Conservation (phyloP, 2,888 invertebrate species). For the Camponotus fellah region DNA sequence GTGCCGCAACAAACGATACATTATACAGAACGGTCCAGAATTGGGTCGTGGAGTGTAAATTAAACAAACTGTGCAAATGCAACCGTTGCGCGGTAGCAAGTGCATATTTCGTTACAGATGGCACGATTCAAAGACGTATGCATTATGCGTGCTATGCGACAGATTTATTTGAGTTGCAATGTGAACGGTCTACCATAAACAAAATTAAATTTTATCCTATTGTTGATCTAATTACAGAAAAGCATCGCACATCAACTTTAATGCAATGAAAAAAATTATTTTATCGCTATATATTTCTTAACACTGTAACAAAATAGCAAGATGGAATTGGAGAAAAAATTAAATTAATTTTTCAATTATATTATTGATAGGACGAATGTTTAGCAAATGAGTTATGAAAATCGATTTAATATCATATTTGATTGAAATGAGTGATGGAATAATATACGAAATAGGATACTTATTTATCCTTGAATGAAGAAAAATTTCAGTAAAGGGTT, state of each 20-base stretch:
- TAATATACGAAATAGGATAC: neutral
- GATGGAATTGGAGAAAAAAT: neutral
- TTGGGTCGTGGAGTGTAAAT: conserved; percentile 56
- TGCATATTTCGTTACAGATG: conserved; percentile 51
- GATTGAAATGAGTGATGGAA: neutral
- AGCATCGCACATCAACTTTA: neutral
- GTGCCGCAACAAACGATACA: conserved; percentile 55
- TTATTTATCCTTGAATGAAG: neutral
- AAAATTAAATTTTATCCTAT: conserved; percentile 20
- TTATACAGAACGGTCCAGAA: conserved; percentile 46
- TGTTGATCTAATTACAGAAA: conserved; percentile 16
- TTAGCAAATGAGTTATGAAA: neutral
- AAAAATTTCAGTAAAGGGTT: too few relatives aligned
- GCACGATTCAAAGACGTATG: conserved; percentile 38
- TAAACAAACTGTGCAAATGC: conserved; percentile 58
- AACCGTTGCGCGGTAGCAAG: conserved; percentile 37
- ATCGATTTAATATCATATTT: neutral
- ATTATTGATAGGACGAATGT: neutral
- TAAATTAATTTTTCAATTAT: neutral
- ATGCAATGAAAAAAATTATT: neutral
- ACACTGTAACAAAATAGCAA: neutral
- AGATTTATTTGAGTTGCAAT: conserved; percentile 46
- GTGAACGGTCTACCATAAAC: conserved; percentile 19
- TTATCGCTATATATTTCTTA: neutral
- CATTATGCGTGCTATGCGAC: conserved; percentile 26